Base-by-base conservation (phyloP, 2,888 invertebrate genomes). In the Crossocerus cetratus region DNA sequence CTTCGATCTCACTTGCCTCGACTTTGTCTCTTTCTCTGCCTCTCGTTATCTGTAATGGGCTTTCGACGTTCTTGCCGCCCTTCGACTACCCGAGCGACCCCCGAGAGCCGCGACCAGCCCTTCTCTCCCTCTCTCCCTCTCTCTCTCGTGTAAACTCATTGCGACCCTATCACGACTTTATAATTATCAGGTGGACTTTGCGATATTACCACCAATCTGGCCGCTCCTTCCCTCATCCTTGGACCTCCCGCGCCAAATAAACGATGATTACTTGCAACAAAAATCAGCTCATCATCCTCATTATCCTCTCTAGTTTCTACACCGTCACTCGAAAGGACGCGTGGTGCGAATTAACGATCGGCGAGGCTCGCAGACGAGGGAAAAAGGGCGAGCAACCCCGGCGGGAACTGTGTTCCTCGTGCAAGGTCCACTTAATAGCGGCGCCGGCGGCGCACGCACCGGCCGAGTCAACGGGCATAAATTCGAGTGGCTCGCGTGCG, bases 31-130 rank as follows among this genome's bases (percentile, higher is more conserved):
- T 73, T 78, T 80, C 78, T 65, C 65, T 56, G 49, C 49, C 71
- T 77, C 73, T 78, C 80, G 75, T 82, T 82, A 82, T 82, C 82
- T 82, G 77, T 82, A 82, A 82, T 82, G 80, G 78, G 65, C 74
- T 82, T 82, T 78, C 82, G 65, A 74, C 78, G 74, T 80, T 68
- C 78, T 73, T 80, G 66, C 49, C 49, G 32, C 32, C 32, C 49
- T 16, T 49, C 49, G 49, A 49, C n/a, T 49, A 49, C 49, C 49
- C 8, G 14, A 49, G 14, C 16, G 3, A 4, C 49, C 16, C 49
- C 16, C 49, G 32, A 1, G 8, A 32, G 11, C 11, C 32, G n/a
- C 32, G 8, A 32, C 32, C 8, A 49, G 5, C 13, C 43, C 13
- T 13, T 43, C 43, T 43, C 43, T 43, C 43, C 13, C 43, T 43